Evolutionary conservation across 2,888 invertebrate species (phyloP), one percentile per base, ranked within the genome.

Genomic region (Yponomeuta plumbellus): DNA sequence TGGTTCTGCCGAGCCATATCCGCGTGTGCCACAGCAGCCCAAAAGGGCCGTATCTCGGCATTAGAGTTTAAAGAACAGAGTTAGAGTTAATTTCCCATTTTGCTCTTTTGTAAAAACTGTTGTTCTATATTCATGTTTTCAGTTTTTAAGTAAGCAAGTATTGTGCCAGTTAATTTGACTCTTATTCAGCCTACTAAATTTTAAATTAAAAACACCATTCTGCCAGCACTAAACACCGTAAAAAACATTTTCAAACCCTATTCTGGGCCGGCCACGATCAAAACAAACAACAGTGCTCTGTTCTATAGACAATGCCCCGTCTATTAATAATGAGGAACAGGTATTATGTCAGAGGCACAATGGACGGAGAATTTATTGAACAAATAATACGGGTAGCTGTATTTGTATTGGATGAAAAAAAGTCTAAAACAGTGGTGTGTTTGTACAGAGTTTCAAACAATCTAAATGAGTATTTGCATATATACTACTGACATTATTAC

Each of bases 331-430:
- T 59, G 59, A 59, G 21, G 21, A 59, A 22, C 59, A 20, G 22
- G 59, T 22, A 59, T 22, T 21, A 23, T 59, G 59, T 59, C 59
- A 59, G 59, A 13, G 23, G 17, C 44, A 59, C 59, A 59, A 59
- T 13, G 13, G 59, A 22, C 10, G 13, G 23, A 21, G 59, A 59
- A 59, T 59, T 59, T 59, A 21, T 59, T 59, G 22, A 59, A 22
- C 59, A 59, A 59, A 59, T 59, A 59, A 59, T 52, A 52, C 44
- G 44, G 44, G 44, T 13, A 52, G 44, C 44, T 17, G 44, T 52
- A 52, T 52, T 52, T 52, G 44, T 17, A 52, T 52, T 52, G 44
- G 44, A 17, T 5, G 44, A 17, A 52, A 52, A 34, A 52, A 52
- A 17, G 44, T 52, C 44, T 13, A 52, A 52, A 52, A 52, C 44